Evolutionary conservation across 2,113 vertebrate species (phyloP).

Genomic region (Tenebrosternarchus preto): DNA sequence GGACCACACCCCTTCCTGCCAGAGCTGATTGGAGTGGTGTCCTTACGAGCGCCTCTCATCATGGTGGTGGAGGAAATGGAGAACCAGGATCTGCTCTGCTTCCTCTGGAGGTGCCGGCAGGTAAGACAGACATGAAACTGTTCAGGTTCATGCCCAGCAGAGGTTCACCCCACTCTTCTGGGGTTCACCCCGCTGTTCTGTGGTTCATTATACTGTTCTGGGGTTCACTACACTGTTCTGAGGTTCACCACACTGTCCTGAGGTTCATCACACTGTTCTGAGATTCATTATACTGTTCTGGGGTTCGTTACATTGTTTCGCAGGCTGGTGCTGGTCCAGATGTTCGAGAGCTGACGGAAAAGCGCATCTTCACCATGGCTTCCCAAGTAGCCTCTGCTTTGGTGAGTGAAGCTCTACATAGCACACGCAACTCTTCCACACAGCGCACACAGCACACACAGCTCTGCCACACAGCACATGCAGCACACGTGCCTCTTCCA

Average conservation of each 20-base stretch:
- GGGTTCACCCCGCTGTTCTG: no score
- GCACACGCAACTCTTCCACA: background rate
- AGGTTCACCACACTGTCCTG: no score
- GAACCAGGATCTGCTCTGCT: slow-evolving; percentile 75
- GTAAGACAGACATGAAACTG: slow-evolving; percentile 46
- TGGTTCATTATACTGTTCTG: no score
- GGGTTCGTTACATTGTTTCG: no score
- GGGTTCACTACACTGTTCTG: background rate
- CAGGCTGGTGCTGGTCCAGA: slow-evolving; percentile 63
- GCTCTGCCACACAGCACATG: background rate
- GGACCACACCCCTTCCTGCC: slow-evolving; percentile 78
- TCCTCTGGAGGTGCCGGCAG: slow-evolving; percentile 76
- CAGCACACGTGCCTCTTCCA: background rate
- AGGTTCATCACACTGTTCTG: background rate
- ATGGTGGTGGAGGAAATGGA: slow-evolving; percentile 77
- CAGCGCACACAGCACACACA: no score
- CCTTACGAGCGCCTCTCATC: slow-evolving; percentile 73
- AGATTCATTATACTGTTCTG: no score
- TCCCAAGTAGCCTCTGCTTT: slow-evolving; percentile 74
- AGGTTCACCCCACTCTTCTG: background rate
- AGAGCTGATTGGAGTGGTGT: slow-evolving; percentile 75
- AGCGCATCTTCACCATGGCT: slow-evolving; percentile 72
- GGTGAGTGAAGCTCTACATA: slow-evolving; percentile 63
- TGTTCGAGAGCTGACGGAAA: slow-evolving; percentile 73
- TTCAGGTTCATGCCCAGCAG: no score